phyloP scores from a whole-genome alignment of 2,113 vertebrate species.

The Larimichthys polyactis region DNA sequence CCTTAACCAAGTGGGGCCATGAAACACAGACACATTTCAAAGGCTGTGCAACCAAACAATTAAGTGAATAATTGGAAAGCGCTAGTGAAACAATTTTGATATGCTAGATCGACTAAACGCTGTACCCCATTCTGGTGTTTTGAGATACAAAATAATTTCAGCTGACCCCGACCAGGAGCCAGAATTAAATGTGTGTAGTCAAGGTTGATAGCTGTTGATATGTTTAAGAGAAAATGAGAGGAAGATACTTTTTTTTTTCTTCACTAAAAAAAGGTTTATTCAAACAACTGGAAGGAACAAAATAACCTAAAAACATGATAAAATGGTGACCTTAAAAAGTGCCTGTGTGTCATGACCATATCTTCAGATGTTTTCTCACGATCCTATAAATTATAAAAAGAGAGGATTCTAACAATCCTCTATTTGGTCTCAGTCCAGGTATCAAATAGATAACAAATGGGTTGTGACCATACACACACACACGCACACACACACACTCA shows the following conservation, averaged over 20 bases:
- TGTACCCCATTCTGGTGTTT: background rate
- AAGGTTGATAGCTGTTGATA: background rate
- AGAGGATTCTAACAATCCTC: slow-evolving; percentile 48
- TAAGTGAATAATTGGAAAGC: background rate
- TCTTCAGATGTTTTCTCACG: slow-evolving; percentile 21
- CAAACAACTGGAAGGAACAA: background rate
- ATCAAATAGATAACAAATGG: slow-evolving; percentile 56
- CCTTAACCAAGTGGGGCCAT: slow-evolving; percentile 8
- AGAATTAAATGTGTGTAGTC: slow-evolving; percentile 4
- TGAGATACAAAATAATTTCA: slow-evolving; percentile 8
- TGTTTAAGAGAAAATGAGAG: slow-evolving; percentile 4
- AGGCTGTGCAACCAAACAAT: slow-evolving; percentile 4
- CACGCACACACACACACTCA: background rate
- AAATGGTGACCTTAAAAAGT: slow-evolving; percentile 47
- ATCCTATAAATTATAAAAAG: slow-evolving; percentile 56
- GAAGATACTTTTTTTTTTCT: background rate
- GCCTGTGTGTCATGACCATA: slow-evolving; percentile 37
- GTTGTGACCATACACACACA: slow-evolving; percentile 14
- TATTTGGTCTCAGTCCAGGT: slow-evolving; percentile 79
- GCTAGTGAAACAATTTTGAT: background rate
- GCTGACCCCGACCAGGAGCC: background rate
- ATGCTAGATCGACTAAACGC: background rate
- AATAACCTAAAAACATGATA: background rate
- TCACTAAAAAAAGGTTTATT: background rate
- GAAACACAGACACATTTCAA: slow-evolving; percentile 43